Conservation (phyloP, 1,140 invertebrate species). For the Solen grandis region DNA sequence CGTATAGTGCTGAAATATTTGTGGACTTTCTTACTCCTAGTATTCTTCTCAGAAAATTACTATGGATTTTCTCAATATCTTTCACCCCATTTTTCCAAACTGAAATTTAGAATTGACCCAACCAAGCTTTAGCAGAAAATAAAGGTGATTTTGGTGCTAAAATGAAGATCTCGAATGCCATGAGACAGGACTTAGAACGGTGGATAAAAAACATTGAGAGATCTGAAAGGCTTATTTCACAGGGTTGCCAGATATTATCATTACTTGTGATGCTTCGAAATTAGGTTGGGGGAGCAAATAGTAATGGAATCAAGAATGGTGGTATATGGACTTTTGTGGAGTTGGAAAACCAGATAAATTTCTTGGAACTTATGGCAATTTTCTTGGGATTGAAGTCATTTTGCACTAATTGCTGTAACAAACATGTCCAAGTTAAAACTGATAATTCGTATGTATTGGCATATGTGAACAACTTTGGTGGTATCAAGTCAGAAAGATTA, state of each 20-base stretch:
- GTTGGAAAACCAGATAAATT: background rate
- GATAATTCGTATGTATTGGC: no score
- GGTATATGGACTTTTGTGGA: background rate
- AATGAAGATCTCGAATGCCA: background rate
- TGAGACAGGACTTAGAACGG: slow-evolving; percentile 21
- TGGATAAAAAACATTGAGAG: slow-evolving; percentile 3
- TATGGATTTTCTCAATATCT: no score
- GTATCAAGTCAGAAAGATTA: no score
- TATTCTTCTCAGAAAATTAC: no score
- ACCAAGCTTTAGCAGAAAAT: background rate
- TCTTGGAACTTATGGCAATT: slow-evolving; percentile 4
- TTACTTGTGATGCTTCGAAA: background rate
- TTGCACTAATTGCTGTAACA: background rate
- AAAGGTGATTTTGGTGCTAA: slow-evolving; percentile 8
- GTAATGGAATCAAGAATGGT: background rate
- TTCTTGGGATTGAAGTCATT: background rate
- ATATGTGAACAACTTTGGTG: no score
- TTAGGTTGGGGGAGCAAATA: slow-evolving; percentile 8
- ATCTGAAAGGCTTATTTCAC: background rate
- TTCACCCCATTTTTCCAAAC: no score
- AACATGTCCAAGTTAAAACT: no score
- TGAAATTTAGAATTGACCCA: no score
- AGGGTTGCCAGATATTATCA: background rate
- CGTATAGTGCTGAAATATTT: no score
- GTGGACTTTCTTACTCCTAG: no score